Evolutionary conservation across 2,113 vertebrate genomes (phyloP), one percentile per base, ranked within the genome.

Genomic region (Cephalopholis sonnerati): DNA sequence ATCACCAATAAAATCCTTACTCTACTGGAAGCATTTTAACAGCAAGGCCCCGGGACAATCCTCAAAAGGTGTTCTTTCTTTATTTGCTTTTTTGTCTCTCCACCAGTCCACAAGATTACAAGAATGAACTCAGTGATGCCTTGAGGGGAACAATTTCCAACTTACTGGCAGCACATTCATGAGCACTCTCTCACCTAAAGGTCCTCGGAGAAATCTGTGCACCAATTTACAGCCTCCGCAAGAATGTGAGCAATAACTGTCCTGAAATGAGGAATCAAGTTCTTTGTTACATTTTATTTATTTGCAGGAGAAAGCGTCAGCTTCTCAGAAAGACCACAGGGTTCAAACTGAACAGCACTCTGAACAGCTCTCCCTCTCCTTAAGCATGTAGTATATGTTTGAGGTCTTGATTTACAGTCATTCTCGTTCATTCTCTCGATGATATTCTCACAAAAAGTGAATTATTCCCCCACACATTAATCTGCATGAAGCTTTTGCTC

Each of bases 141-240:
- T 85, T 79, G 22, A 85, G 84, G 91, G 82, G 71, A 79, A 84
- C 84, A 87, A 83, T 92, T 90, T 86, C 62, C 51, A 84, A 80
- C 71, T 24, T 77, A 85, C 74, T 74, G 51, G 86, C 79, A 87
- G 82, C 81, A 77, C 79, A 78, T 90, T 89, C 73, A 82, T 81
- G 78, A 91, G 84, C 57, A 50, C 73, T 64, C 67, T 77, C 74
- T 83, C 82, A 85, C 80, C 83, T 70, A 25, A 27, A 77, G 48
- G 79, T 88, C 87, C 84, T 64, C 63, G 1, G 90, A 90, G 85
- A 91, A 90, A 94, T 83, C 64, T 76, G 46, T 44, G 57, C 72
- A 85, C 84, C 87, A 88, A 83, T 92, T 91, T 90, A 84, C 73
- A 79, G 79, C 86, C 82, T 86, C 41, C 39, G 32, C 74, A 53